These are phyloP conservation scores for Biston stratarius DNA, from an alignment of 2,888 invertebrate species.

Conservation along the genomic window DNA sequence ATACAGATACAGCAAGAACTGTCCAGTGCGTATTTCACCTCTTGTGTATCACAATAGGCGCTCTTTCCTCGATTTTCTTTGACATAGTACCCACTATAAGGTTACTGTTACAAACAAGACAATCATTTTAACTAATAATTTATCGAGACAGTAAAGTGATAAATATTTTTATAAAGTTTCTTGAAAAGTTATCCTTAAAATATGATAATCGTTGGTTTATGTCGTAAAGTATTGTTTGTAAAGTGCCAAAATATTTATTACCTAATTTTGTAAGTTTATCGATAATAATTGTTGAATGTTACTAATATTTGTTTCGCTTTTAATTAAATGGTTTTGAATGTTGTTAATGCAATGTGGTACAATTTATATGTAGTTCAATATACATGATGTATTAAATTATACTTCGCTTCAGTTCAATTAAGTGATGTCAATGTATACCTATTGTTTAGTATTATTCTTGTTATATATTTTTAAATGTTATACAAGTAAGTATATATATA, in stretches of 20 bases:
- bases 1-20: too few species aligned
- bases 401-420: conserved; percentile 32
- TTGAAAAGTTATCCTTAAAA: too few species aligned
- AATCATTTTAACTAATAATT: too few species aligned
- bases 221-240: conserved; percentile 30
- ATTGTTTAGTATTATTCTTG: conserved; percentile 15
- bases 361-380: not conserved
- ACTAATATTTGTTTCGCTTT: conserved; percentile 3
- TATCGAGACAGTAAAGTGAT: too few species aligned
- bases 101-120: too few species aligned
- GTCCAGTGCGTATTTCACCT: too few species aligned
- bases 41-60: too few species aligned
- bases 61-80: too few species aligned
- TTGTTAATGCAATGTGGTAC: conserved; percentile 9
- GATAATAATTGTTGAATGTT: conserved; percentile 4
- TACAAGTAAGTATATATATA: conserved; percentile 41
- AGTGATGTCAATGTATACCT: conserved; percentile 38
- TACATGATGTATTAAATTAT: conserved; percentile 2
- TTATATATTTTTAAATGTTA: conserved; percentile 32
- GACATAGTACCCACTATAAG: too few species aligned
- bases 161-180: too few species aligned
- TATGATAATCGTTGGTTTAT: too few species aligned
- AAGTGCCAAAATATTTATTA: conserved; percentile 46
- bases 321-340: conserved; percentile 3
- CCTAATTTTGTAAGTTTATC: conserved; percentile 16